Base-by-base conservation (phyloP, 2,888 invertebrate species). In the Anthoptus insignis region DNA sequence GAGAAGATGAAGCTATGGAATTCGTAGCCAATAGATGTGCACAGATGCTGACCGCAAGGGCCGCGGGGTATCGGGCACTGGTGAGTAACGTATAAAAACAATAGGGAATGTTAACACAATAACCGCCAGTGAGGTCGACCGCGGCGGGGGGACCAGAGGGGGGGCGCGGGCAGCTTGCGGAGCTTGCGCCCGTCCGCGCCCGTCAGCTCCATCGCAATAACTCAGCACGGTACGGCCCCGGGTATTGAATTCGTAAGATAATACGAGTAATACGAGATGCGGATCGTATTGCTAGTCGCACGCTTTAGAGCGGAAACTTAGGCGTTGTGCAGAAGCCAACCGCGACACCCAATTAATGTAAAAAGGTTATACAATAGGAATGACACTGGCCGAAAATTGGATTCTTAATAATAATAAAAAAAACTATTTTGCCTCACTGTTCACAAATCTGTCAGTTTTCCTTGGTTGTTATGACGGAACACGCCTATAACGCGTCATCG, bases 101-200 rank as follows among this genome's bases (percentile, higher is more conserved):
- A 81, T 78, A 82, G 77, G 77, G 85, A 89, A 84, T 87, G 89
- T 92, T 91, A 92, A 93, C 93, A 92, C 92, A 93, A 81, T 87
- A 93, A 91, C 90, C 91, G 93, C 93, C 93, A 93, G 87, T 93
- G 93, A 69, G 93, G 93, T 74, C 86, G 84, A 71, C 91, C 92
- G 77, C 90, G 90, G 68, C 76, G 77, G 65, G 89, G 88, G 73
- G 88, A 91, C 89, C 90, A 90, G 77, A 90, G 75, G 57, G 88
- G 79, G 70, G 86, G 82, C 73, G 69, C 70, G 65, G 72, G 70
- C 77, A 22, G 39, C 57, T 50, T 57, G 64, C 77, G 71, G 73
- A 68, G 74, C 68, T 73, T 68, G 67, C 77, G 73, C 64, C 81
- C 87, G 85, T 84, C 85, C 83, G 76, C 75, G 61, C 75, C 72